A percentile compares a stretch with the other conserved stretches of the same genome.
Evolutionary conservation across 1,140 invertebrate species (phyloP).

Genomic region (Procambarus virginalis): DNA sequence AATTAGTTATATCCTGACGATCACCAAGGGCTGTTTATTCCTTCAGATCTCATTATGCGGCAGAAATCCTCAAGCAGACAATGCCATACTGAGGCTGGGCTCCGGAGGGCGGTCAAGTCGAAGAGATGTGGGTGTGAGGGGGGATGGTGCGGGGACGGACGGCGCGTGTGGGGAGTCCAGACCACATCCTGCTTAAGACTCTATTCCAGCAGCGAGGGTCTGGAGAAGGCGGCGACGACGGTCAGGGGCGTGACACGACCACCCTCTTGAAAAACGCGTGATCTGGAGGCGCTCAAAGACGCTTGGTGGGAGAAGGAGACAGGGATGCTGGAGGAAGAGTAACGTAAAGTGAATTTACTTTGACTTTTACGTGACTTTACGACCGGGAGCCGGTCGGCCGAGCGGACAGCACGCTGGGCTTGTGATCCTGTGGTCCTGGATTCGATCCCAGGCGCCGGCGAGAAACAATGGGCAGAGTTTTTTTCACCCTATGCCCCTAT

Average conservation of each 20-base stretch:
- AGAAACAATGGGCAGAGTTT: too few species aligned
- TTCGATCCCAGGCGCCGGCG: too few species aligned
- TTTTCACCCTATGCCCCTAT: too few species aligned
- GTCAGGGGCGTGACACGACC: background rate
- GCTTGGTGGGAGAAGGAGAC: background rate
- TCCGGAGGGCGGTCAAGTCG: background rate
- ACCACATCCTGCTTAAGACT: conserved; percentile 44
- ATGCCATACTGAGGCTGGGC: too few species aligned
- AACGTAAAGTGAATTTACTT: background rate
- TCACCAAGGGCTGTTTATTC: too few species aligned
- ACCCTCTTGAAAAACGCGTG: conserved; percentile 10
- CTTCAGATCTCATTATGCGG: too few species aligned
- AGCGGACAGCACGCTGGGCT: too few species aligned
- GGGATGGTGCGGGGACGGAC: background rate
- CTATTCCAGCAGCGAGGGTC: conserved; percentile 3
- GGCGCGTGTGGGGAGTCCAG: conserved; percentile 7
- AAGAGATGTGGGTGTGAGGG: background rate
- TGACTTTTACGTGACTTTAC: too few species aligned
- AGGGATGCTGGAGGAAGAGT: background rate
- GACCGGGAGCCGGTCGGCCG: too few species aligned
- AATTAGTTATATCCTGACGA: too few species aligned
- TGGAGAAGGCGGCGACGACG: background rate
- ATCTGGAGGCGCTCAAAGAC: background rate
- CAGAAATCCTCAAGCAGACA: too few species aligned
- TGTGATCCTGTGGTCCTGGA: too few species aligned